These are phyloP conservation scores for Aegotheles bennettii DNA, from an alignment of 2,113 vertebrate species.

Conservation along the genomic window DNA sequence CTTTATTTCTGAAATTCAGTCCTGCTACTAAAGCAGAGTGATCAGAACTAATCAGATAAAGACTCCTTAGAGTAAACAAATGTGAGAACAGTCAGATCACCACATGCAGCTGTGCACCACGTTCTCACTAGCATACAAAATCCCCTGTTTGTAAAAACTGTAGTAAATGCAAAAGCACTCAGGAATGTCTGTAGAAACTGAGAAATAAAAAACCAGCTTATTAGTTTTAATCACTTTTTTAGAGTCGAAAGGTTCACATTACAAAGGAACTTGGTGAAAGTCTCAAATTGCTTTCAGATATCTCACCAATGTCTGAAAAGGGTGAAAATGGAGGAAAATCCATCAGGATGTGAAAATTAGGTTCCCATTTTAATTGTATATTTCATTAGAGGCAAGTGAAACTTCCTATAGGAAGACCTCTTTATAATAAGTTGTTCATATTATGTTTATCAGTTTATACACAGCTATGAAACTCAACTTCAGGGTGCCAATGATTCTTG, in stretches of 20 bases:
- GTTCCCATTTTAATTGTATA: background rate
- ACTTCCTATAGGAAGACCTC: background rate
- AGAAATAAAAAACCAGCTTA: background rate
- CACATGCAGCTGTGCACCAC: background rate
- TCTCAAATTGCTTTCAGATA: background rate
- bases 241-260: background rate
- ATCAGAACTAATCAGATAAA: background rate
- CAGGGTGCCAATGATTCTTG: background rate
- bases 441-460: background rate
- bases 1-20: slow-evolving; percentile 7
- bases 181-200: background rate
- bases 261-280: background rate
- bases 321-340: background rate
- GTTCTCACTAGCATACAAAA: background rate
- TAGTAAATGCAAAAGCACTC: background rate
- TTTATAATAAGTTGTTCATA: background rate
- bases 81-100: background rate
- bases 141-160: background rate
- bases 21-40: background rate
- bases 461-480: background rate
- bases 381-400: background rate
- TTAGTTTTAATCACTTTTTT: background rate
- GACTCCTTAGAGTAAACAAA: background rate
- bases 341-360: background rate
- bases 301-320: background rate